A percentile compares a stretch with the other conserved stretches of the same genome.
Conservation (phyloP, 1,140 invertebrate genomes). For the Berghia stephanieae region DNA sequence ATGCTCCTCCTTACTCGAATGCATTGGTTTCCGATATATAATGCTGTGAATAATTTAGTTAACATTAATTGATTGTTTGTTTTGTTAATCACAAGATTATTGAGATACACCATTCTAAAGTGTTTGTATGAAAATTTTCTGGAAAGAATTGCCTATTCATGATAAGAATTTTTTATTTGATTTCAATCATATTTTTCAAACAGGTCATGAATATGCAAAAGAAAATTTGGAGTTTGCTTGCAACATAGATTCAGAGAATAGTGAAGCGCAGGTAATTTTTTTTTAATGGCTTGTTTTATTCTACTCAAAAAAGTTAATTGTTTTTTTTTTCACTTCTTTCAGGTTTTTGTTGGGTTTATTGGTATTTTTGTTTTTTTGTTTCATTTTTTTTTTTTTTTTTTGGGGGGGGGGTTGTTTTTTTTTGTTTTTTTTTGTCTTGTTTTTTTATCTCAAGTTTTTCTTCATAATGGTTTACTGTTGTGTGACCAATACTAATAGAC, state of each 20-base stretch:
- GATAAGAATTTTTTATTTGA: not conserved
- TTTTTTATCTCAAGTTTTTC: not conserved
- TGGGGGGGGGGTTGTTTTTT: not conserved
- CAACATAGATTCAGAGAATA: slow-evolving; percentile 47
- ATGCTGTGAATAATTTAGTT: not conserved
- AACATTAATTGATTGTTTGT: not conserved
- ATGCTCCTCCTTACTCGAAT: not conserved
- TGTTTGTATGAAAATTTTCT: not conserved
- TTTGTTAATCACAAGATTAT: not conserved
- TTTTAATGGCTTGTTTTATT: not conserved
- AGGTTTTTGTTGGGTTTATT: not conserved
- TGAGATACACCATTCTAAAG: not conserved
- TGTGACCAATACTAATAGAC: too few species aligned
- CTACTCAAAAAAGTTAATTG: not conserved
- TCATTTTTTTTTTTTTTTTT: not conserved
- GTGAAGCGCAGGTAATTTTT: slow-evolving; percentile 38
- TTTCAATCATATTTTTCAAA: slow-evolving; percentile 19
- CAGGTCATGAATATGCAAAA: slow-evolving; percentile 56
- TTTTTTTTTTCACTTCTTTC: not conserved
- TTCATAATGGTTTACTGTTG: not conserved
- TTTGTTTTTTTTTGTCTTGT: too few species aligned
- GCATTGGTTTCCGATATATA: not conserved
- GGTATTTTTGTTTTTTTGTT: not conserved
- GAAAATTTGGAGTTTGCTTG: slow-evolving; percentile 53
- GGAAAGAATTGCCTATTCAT: not conserved